These are phyloP conservation scores for Cynodonichthys magdalenae DNA, from an alignment of 2,797 vertebrate species.

Conservation along the genomic window DNA sequence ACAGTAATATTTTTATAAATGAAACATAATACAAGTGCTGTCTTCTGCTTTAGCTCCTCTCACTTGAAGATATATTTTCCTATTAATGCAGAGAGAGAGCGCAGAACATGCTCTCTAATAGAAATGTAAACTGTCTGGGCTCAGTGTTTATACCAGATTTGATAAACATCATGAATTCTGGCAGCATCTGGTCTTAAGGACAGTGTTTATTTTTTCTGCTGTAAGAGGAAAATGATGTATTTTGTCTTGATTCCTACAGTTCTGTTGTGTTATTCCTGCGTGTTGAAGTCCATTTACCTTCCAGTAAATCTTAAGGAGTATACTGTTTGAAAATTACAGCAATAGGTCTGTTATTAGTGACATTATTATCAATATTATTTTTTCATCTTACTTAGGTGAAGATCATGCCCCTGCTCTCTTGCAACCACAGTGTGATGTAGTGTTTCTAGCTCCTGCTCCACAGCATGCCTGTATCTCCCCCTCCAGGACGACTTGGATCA, in stretches of 20 bases:
- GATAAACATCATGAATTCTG: conserved; percentile 75
- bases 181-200: conserved; percentile 73
- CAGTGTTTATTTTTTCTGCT: conserved; percentile 74
- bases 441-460: conserved; percentile 59
- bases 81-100: conserved; percentile 55
- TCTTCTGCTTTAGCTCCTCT: conserved; percentile 42
- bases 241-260: conserved; percentile 42
- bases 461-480: conserved; percentile 84
- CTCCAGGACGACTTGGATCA: conserved; percentile 82
- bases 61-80: conserved; percentile 57
- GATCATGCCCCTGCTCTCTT: conserved; percentile 41
- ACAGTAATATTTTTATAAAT: conserved; percentile 41
- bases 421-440: conserved; percentile 30
- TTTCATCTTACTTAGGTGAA: conserved; percentile 27
- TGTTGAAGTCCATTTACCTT: conserved; percentile 33
- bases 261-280: conserved; percentile 38
- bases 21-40: conserved; percentile 39
- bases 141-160: conserved; percentile 67
- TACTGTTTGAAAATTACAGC: conserved; percentile 4
- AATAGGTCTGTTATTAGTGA: background rate
- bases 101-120: conserved; percentile 65
- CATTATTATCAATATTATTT: conserved; percentile 13
- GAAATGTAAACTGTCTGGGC: conserved; percentile 76
- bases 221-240: conserved; percentile 55
- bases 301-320: conserved; percentile 16